A percentile compares a stretch with the other conserved stretches of the same genome.
Conservation (phyloP, 2,113 vertebrate genomes). For the Euleptes europaea region DNA sequence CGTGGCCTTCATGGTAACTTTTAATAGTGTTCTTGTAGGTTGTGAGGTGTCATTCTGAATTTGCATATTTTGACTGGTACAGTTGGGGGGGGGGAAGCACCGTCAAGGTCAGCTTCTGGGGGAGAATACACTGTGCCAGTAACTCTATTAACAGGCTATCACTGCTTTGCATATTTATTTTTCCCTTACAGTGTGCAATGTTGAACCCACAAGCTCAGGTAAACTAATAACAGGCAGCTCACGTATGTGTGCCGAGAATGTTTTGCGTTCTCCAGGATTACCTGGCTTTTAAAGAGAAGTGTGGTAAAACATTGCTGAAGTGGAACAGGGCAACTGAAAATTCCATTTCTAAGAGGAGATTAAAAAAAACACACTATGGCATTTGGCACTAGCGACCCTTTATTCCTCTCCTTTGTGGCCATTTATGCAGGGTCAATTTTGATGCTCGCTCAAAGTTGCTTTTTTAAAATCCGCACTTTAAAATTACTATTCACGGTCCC, state of each 20-base stretch:
- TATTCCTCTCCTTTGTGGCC: too few species aligned
- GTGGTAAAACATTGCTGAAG: background rate
- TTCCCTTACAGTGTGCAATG: constrained; percentile 66
- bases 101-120: constrained; percentile 82
- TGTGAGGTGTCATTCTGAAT: constrained; percentile 74
- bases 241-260: constrained; percentile 26
- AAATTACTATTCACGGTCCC: too few species aligned
- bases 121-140: constrained; percentile 66
- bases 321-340: constrained; percentile 3
- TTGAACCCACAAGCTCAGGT: constrained; percentile 77
- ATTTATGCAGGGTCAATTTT: too few species aligned
- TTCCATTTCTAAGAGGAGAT: background rate
- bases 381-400: background rate
- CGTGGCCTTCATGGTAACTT: constrained; percentile 67
- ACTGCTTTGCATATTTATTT: constrained; percentile 81
- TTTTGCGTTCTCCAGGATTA: constrained; percentile 20
- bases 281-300: constrained; percentile 25
- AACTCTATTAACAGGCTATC: constrained; percentile 80
- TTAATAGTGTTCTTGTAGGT: constrained; percentile 60
- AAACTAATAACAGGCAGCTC: constrained; percentile 76
- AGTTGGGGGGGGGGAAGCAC: constrained; percentile 55
- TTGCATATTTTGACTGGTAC: constrained; percentile 83
- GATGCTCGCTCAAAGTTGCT: too few species aligned
- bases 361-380: background rate
- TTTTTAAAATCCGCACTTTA: too few species aligned